These are phyloP conservation scores for Pteruthius melanotis DNA, from an alignment of 2,113 vertebrate genomes.

Conservation along the genomic window DNA sequence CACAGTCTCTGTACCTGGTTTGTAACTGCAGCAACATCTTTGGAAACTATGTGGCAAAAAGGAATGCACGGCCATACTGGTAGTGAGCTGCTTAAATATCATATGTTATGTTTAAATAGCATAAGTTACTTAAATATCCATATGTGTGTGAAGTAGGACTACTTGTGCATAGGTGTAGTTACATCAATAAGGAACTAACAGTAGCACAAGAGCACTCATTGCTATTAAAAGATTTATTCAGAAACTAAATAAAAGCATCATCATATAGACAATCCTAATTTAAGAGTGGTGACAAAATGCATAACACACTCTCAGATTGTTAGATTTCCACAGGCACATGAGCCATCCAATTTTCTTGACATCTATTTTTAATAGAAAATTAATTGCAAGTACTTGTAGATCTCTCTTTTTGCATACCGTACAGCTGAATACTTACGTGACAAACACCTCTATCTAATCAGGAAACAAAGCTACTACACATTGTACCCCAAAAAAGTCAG, in stretches of 20 bases:
- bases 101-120: neutral
- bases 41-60: neutral
- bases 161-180: neutral
- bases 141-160: rapidly evolving
- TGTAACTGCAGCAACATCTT: neutral
- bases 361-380: neutral
- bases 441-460: neutral
- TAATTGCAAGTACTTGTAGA: neutral
- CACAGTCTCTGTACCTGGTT: neutral
- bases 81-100: neutral
- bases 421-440: neutral
- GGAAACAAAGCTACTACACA: neutral
- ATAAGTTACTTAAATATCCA: neutral
- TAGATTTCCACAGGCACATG: neutral
- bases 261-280: neutral
- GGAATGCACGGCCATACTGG: neutral
- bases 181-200: neutral
- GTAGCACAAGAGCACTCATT: neutral
- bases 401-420: neutral
- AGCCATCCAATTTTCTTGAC: neutral
- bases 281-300: neutral
- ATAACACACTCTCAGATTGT: neutral
- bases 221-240: neutral
- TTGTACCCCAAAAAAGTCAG: neutral
- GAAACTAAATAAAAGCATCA: neutral